Conservation (phyloP, 2,113 vertebrate genomes). For the Erpornis zantholeuca region DNA sequence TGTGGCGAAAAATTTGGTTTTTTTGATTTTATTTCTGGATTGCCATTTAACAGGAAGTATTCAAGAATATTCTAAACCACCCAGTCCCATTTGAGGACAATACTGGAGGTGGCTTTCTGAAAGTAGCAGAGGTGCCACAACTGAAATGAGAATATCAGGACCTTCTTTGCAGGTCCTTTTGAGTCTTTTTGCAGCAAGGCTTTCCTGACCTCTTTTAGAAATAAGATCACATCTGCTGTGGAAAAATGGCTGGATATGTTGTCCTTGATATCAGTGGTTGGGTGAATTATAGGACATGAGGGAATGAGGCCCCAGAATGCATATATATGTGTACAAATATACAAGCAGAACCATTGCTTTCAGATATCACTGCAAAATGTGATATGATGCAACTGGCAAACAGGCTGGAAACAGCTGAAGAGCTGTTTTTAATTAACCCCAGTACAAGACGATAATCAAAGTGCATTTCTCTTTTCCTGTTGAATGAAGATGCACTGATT, state of each 20-base stretch:
- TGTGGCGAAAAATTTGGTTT: not conserved
- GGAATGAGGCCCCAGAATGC: not conserved
- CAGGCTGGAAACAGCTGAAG: slow-evolving; percentile 13
- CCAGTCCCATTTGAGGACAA: not conserved
- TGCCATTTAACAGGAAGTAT: not conserved
- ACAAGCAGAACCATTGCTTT: slow-evolving; percentile 9
- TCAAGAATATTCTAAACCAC: not conserved
- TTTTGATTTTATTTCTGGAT: not conserved
- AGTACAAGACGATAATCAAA: slow-evolving; percentile 13
- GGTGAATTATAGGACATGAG: not conserved
- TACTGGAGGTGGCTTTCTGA: not conserved
- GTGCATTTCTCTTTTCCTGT: slow-evolving; percentile 52
- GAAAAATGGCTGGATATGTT: not conserved
- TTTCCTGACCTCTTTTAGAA: slow-evolving; percentile 36
- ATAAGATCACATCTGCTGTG: not conserved
- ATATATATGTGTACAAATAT: not conserved
- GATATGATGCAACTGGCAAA: not conserved
- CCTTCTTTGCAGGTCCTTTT: no score
- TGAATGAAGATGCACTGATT: slow-evolving; percentile 68
- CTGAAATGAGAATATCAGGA: slow-evolving; percentile 10
- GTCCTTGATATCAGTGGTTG: not conserved
- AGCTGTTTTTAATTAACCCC: slow-evolving; percentile 71
- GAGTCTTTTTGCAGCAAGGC: slow-evolving; percentile 14
- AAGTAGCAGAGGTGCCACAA: not conserved
- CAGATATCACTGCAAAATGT: not conserved